Percentiles rank a stretch among this genome's conserved stretches.
These are phyloP conservation scores for Hemiscyllium ocellatum DNA, from an alignment of 2,113 vertebrate species.

Conservation along the genomic window DNA sequence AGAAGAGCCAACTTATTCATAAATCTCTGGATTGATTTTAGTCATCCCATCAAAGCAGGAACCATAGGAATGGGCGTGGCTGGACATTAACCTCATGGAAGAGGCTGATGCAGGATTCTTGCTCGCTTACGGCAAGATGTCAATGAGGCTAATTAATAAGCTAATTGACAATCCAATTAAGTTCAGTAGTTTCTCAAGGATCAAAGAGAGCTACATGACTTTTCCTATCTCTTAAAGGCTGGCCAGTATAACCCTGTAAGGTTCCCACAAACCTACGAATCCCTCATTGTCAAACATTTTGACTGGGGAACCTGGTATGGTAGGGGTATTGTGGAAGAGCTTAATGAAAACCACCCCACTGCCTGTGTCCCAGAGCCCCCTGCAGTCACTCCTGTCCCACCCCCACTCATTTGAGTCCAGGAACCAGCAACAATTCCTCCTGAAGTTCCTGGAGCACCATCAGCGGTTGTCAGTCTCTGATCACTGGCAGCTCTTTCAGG, in stretches of 20 bases:
- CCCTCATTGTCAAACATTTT: not conserved
- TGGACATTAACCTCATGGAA: not conserved
- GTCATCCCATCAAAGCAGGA: not conserved
- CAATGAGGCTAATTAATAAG: not conserved
- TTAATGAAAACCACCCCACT: not conserved
- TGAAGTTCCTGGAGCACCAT: not conserved
- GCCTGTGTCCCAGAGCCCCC: not conserved
- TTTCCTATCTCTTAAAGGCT: not conserved
- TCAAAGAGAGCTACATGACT: not conserved
- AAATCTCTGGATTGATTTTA: not conserved
- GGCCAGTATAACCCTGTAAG: not conserved
- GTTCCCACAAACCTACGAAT: not conserved
- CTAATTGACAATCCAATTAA: not conserved
- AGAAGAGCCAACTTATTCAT: not conserved
- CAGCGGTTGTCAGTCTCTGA: not conserved
- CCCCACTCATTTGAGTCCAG: not conserved
- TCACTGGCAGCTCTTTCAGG: not conserved
- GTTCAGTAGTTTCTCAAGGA: not conserved
- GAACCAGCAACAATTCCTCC: not conserved
- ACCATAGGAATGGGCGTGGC: not conserved
- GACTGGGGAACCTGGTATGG: not conserved
- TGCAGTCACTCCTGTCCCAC: too few relatives aligned
- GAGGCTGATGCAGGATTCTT: not conserved
- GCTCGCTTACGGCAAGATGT: not conserved
- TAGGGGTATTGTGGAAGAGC: not conserved